phyloP scores from a whole-genome alignment of 2,888 invertebrate species.

The Aphrophora alni region DNA sequence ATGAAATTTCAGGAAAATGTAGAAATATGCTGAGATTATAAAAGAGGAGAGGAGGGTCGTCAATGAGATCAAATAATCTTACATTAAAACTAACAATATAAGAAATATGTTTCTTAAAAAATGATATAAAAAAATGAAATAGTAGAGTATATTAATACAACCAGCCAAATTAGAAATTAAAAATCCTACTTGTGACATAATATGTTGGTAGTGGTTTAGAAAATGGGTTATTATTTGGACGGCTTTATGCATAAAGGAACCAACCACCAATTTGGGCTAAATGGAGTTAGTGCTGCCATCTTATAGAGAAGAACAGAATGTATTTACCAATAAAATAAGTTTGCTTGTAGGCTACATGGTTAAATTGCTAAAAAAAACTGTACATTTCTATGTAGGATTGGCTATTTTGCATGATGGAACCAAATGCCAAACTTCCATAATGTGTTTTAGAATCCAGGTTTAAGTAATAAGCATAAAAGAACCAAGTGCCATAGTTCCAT shows the following conservation, averaged over 20 bases:
- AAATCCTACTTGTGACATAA: too few relatives aligned
- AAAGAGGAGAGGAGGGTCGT: too few relatives aligned
- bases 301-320: conserved; percentile 13
- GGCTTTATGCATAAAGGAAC: conserved; percentile 3
- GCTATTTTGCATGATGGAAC: conserved; percentile 10
- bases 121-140: too few relatives aligned
- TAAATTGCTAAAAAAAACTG: background rate
- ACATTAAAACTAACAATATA: too few relatives aligned
- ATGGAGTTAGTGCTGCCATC: conserved; percentile 13
- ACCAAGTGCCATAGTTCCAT: conserved; percentile 11
- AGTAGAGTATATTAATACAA: too few relatives aligned
- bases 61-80: too few relatives aligned
- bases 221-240: background rate
- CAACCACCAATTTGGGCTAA: conserved; percentile 14
- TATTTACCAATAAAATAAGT: conserved; percentile 2
- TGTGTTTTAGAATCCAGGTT: conserved; percentile 13
- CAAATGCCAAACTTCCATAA: conserved; percentile 10
- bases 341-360: conserved; percentile 1
- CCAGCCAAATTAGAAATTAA: too few relatives aligned
- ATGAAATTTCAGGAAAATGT: too few relatives aligned
- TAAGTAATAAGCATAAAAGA: conserved; percentile 12
- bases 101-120: too few relatives aligned
- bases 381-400: background rate
- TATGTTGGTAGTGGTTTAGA: too few relatives aligned
- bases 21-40: too few relatives aligned